These are phyloP conservation scores for Calliopum simillimum DNA, from an alignment of 2,888 invertebrate species.

Conservation along the genomic window DNA sequence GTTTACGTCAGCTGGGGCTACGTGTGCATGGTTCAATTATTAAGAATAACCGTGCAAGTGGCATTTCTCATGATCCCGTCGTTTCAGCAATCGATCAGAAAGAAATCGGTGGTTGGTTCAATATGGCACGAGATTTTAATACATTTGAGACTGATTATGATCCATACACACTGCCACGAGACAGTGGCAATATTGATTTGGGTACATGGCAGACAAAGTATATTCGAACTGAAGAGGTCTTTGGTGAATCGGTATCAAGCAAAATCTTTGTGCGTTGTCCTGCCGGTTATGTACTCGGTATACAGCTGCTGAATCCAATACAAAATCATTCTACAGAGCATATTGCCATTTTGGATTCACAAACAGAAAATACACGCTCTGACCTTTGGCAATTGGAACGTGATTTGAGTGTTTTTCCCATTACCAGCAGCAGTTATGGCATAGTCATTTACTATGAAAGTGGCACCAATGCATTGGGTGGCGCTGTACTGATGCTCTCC, in stretches of 20 bases:
- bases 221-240: slow-evolving; percentile 78
- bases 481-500: slow-evolving; percentile 82
- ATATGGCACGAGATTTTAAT: slow-evolving; percentile 75
- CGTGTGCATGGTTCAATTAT: slow-evolving; percentile 82
- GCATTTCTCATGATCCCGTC: slow-evolving; percentile 92
- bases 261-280: slow-evolving; percentile 77
- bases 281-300: slow-evolving; percentile 87
- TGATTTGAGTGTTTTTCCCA: slow-evolving; percentile 91
- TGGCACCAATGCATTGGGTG: slow-evolving; percentile 82
- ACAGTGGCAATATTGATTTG: slow-evolving; percentile 72
- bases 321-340: slow-evolving; percentile 88
- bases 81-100: slow-evolving; percentile 85
- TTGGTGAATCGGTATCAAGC: slow-evolving; percentile 71
- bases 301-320: slow-evolving; percentile 91
- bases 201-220: slow-evolving; percentile 83
- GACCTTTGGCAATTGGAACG: slow-evolving; percentile 82
- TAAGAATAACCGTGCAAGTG: slow-evolving; percentile 86
- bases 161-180: slow-evolving; percentile 79
- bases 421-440: slow-evolving; percentile 85
- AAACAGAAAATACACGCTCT: slow-evolving; percentile 74
- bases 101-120: slow-evolving; percentile 94
- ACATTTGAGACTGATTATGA: slow-evolving; percentile 78
- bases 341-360: slow-evolving; percentile 82
- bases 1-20: slow-evolving; percentile 88
- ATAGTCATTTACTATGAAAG: slow-evolving; percentile 84